Evolutionary conservation across 2,888 invertebrate genomes (phyloP).

Genomic region (Drosophila putrida): DNA sequence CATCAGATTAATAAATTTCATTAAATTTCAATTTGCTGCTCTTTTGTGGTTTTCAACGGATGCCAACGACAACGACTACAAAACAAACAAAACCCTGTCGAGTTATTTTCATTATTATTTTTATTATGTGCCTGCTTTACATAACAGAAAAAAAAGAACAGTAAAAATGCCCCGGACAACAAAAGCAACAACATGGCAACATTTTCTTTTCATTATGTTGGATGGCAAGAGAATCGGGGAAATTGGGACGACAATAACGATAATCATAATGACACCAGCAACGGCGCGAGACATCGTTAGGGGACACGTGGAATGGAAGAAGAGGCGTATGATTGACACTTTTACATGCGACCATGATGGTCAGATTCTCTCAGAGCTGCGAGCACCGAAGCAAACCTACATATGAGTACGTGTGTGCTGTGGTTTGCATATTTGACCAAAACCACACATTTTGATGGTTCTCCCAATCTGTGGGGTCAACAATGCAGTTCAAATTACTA

Average conservation of each 20-base stretch:
- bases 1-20: conserved; percentile 57
- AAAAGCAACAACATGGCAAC: conserved; percentile 10
- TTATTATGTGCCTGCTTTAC: conserved; percentile 34
- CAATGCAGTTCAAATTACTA: conserved; percentile 14
- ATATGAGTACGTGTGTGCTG: background rate
- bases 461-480: background rate
- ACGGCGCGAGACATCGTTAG: conserved; percentile 8
- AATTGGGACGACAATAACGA: conserved; percentile 33
- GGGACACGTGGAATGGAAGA: background rate
- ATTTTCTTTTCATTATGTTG: conserved; percentile 49
- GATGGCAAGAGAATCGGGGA: background rate
- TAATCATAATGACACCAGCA: conserved; percentile 30
- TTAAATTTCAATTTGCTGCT: conserved; percentile 53
- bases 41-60: conserved; percentile 48
- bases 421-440: conserved; percentile 16
- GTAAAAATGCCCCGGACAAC: conserved; percentile 17
- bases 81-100: conserved; percentile 14
- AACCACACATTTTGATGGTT: conserved; percentile 8
- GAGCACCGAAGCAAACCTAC: background rate
- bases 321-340: conserved; percentile 37
- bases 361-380: conserved; percentile 6
- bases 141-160: conserved; percentile 9
- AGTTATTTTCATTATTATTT: conserved; percentile 31
- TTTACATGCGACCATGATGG: background rate
- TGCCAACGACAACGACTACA: conserved; percentile 15